Evolutionary conservation across 2,113 vertebrate species (phyloP), one percentile per base, ranked within the genome.

Genomic region (Sula dactylatra): DNA sequence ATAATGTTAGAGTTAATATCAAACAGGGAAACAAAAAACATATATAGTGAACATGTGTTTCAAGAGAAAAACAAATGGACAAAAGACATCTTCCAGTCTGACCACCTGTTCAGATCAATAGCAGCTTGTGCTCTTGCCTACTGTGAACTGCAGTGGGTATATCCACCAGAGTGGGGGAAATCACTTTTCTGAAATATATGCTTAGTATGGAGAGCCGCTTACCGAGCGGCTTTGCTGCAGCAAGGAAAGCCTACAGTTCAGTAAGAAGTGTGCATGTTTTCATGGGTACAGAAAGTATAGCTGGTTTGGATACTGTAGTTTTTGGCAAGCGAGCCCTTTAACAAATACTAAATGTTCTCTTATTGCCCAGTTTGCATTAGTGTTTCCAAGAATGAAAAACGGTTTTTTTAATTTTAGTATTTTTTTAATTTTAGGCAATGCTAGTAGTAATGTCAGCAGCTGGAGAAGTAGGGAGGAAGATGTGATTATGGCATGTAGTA

Each of bases 121-220:
- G 62, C 45, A 71, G 45, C 42, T 50, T 22, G 12, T 77, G 54
- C 16, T 92, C 36, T 38, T 82, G 50, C 13, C 34, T 13, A 32
- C 79, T 90, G 66, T 32, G n/a, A 8, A 0, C 38, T 45, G 31
- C 1, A 1, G 29, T 29, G 66, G 9, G 3, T 32, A 6, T 24
- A 26, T 12, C 15, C 9, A 12, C 31, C 20, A 38, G 50, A 5
- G 56, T 2, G 2, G 19, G 17, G n/a, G 31, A 42, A 66, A 26
- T 42, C 5, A 3, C 47, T 16, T 4, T 0, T n/a, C 58, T 67
- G 56, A 32, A 56, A 9, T 7, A 27, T 8, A 0, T 29, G 16
- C 40, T 16, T 31, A 4, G 16, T 3, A 15, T 24, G 27, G 58
- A 61, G 49, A 44, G 61, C 18, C 38, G 38, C 56, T 62, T 27